Evolutionary conservation across 2,888 invertebrate species (phyloP).

Genomic region (Peribatodes rhomboidaria): DNA sequence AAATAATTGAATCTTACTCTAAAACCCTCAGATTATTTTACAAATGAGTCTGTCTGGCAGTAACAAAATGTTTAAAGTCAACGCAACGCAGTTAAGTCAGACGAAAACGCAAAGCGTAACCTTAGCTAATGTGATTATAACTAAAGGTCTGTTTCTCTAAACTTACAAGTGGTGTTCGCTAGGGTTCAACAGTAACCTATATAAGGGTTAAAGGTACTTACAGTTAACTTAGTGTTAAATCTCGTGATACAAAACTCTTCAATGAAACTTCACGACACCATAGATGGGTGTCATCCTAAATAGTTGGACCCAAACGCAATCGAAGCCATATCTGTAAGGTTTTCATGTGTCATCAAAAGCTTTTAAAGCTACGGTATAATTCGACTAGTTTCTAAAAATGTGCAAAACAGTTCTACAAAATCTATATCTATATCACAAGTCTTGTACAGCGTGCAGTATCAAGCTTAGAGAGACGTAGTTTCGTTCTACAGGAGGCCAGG

Average conservation of each 20-base stretch:
- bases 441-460: conserved; percentile 9
- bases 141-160: conserved; percentile 16
- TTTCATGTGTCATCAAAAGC: no score
- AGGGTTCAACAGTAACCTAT: neutral
- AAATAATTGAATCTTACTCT: conserved; percentile 48
- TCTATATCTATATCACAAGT: conserved; percentile 2
- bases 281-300: no score
- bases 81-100: conserved; percentile 47
- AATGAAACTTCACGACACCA: no score
- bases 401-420: no score
- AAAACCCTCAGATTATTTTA: conserved; percentile 53
- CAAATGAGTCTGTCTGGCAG: conserved; percentile 47
- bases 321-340: no score
- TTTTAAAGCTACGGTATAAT: no score
- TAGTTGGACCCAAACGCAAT: no score
- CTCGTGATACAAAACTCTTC: no score
- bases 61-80: conserved; percentile 55
- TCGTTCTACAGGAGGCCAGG: conserved; percentile 24
- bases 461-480: neutral
- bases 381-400: no score
- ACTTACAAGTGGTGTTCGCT: conserved; percentile 14
- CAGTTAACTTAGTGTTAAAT: no score
- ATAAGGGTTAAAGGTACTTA: no score
- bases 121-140: conserved; percentile 52
- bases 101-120: conserved; percentile 55